These are phyloP conservation scores for Euura saliciscinereae DNA, from an alignment of 1,140 invertebrate genomes.

Conservation along the genomic window DNA sequence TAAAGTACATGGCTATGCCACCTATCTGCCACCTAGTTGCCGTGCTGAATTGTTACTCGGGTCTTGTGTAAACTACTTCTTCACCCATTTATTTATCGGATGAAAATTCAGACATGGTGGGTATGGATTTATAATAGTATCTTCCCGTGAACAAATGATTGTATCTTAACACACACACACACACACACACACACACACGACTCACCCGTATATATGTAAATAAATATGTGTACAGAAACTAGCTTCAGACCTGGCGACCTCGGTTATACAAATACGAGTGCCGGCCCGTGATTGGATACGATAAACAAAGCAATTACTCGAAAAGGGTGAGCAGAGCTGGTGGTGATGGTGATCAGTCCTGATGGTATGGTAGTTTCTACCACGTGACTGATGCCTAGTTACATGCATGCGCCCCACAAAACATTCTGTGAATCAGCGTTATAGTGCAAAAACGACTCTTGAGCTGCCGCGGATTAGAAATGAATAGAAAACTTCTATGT, in stretches of 20 bases:
- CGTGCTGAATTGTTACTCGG: too few species aligned
- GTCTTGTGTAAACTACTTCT: not conserved
- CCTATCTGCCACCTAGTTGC: too few species aligned
- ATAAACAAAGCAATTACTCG: conserved; percentile 57
- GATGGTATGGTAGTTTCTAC: not conserved
- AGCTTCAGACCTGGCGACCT: not conserved
- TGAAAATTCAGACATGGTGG: not conserved
- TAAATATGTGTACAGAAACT: not conserved
- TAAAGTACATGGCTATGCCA: too few species aligned
- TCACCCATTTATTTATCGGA: not conserved
- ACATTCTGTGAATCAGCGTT: too few species aligned
- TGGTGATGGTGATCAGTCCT: not conserved
- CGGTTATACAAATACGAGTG: conserved; percentile 47
- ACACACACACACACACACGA: too few species aligned
- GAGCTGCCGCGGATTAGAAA: too few species aligned
- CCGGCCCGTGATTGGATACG: conserved; percentile 45
- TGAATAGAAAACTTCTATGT: too few species aligned
- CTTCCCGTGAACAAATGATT: too few species aligned
- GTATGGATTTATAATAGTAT: not conserved
- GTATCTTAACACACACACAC: too few species aligned
- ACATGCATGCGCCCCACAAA: not conserved
- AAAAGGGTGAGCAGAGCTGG: conserved; percentile 33
- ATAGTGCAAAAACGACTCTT: too few species aligned
- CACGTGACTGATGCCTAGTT: not conserved
- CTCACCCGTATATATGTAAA: not conserved